Evolutionary conservation across 2,797 vertebrate species (phyloP).

Genomic region (Sandelia bainsii): DNA sequence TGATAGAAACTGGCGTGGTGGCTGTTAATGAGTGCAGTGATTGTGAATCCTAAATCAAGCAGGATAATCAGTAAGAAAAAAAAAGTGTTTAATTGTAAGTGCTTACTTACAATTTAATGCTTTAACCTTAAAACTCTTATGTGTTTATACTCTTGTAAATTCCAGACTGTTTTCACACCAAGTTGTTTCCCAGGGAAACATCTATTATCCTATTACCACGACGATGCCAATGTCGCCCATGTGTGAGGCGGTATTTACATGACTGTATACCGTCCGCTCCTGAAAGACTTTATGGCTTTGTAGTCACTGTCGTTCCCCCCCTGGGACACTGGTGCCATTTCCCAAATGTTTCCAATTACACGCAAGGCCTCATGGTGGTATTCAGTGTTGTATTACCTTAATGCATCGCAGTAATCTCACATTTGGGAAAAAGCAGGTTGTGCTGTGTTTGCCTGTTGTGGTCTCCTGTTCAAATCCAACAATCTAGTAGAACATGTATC

Average conservation of each 20-base stretch:
- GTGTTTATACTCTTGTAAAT: constrained; percentile 69
- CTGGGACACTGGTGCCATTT: constrained; percentile 74
- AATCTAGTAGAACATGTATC: too few species aligned
- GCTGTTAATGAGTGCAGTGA: constrained; percentile 32
- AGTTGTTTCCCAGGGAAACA: constrained; percentile 79
- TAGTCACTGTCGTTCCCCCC: constrained; percentile 58
- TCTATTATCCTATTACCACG: constrained; percentile 85
- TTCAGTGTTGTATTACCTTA: neutral
- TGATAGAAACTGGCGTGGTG: constrained; percentile 57
- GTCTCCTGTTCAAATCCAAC: neutral
- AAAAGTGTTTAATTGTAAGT: neutral
- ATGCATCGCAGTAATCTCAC: neutral
- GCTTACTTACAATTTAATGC: neutral
- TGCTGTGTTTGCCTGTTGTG: neutral
- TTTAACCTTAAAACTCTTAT: constrained; percentile 32
- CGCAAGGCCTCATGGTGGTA: neutral
- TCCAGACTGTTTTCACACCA: constrained; percentile 82
- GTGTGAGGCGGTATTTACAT: constrained; percentile 85
- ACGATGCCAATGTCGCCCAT: constrained; percentile 77
- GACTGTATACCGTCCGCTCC: constrained; percentile 76
- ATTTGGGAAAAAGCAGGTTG: neutral
- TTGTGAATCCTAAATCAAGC: constrained; percentile 22
- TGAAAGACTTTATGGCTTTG: constrained; percentile 82
- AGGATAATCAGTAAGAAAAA: constrained; percentile 4
- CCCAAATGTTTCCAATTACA: constrained; percentile 58